Conservation (phyloP, 2,888 invertebrate species). For the Melipona bicolor region DNA sequence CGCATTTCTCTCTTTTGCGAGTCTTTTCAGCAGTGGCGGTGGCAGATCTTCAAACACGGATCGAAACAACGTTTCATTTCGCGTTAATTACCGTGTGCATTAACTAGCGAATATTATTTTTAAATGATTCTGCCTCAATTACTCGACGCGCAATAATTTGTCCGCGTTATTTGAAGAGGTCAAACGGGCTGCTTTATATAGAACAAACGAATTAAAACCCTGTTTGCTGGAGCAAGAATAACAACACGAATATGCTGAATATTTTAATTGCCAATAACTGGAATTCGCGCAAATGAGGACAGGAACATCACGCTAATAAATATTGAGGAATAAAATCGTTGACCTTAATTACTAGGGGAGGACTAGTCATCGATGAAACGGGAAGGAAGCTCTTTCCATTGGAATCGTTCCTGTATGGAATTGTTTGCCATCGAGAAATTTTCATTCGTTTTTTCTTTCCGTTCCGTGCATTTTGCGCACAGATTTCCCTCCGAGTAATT, state of each 20-base stretch:
- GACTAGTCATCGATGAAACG: background rate
- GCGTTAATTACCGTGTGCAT: background rate
- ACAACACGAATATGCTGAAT: slow-evolving; percentile 10
- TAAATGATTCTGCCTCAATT: background rate
- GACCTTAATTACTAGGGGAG: slow-evolving; percentile 15
- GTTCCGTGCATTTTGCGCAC: background rate
- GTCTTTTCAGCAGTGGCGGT: background rate
- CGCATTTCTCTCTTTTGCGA: background rate
- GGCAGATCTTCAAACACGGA: background rate
- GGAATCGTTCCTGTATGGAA: slow-evolving; percentile 8
- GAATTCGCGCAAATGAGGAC: background rate
- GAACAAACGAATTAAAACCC: background rate
- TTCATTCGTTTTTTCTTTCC: background rate
- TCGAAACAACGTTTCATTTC: background rate
- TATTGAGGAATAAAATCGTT: slow-evolving; percentile 18
- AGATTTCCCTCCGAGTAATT: too few relatives aligned
- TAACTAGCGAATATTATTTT: background rate
- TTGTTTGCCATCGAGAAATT: background rate
- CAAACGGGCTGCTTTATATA: background rate
- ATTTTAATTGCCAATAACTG: slow-evolving; percentile 21
- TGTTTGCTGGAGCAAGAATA: background rate
- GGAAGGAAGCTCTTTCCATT: slow-evolving; percentile 4
- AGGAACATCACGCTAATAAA: slow-evolving; percentile 13
- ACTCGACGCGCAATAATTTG: background rate
- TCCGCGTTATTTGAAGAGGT: background rate